These are phyloP conservation scores for Brenthis ino DNA, from an alignment of 2,888 invertebrate species.

Conservation along the genomic window DNA sequence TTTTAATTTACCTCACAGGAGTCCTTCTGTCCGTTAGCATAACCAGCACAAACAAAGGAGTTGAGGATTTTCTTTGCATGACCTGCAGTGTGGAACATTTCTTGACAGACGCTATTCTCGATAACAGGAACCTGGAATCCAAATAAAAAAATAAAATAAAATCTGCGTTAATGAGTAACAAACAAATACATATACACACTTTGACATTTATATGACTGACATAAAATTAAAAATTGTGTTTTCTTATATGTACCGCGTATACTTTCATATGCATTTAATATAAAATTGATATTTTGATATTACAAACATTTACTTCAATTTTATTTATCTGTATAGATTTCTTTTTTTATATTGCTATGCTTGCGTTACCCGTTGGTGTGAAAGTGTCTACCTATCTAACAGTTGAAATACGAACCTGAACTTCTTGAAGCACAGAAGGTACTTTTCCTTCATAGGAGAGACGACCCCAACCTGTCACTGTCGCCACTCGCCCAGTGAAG, in stretches of 20 bases:
- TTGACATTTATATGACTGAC: too few relatives aligned
- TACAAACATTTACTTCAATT: too few relatives aligned
- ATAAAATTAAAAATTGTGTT: too few relatives aligned
- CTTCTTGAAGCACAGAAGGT: slow-evolving; percentile 94
- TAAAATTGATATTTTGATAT: too few relatives aligned
- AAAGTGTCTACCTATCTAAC: background rate
- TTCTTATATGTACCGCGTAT: too few relatives aligned
- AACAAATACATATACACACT: too few relatives aligned
- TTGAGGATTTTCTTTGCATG: slow-evolving; percentile 93
- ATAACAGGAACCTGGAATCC: slow-evolving; percentile 90
- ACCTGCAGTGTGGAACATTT: slow-evolving; percentile 95
- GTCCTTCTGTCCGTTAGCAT: slow-evolving; percentile 95
- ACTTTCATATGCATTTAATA: too few relatives aligned
- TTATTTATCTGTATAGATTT: too few relatives aligned
- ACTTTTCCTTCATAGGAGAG: slow-evolving; percentile 95
- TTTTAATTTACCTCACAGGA: slow-evolving; percentile 90
- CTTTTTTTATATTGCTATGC: too few relatives aligned
- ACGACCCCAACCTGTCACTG: slow-evolving; percentile 96
- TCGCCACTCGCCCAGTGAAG: slow-evolving; percentile 92
- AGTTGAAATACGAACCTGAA: slow-evolving; percentile 80
- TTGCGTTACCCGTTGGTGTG: too few relatives aligned
- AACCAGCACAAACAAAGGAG: slow-evolving; percentile 96
- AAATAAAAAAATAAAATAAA: too few relatives aligned
- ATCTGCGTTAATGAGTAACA: too few relatives aligned
- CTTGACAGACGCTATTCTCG: slow-evolving; percentile 94